Evolutionary conservation across 2,113 vertebrate species (phyloP).

Genomic region (Catharus fuscescens): DNA sequence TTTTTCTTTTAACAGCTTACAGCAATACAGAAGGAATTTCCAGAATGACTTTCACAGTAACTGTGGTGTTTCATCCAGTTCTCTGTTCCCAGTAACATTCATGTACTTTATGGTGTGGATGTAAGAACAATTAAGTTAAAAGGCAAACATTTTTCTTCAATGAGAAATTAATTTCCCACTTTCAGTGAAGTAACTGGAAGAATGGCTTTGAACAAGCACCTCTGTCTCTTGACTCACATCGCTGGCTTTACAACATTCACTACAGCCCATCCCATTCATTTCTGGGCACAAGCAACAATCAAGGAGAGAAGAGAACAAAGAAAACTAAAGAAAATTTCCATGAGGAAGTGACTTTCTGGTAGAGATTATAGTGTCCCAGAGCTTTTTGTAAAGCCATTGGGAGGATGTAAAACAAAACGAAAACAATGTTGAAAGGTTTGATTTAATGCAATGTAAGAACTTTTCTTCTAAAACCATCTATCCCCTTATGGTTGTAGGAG

Average conservation of each 20-base stretch:
- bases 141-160: conserved; percentile 7
- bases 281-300: not conserved
- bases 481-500: not conserved
- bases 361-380: not conserved
- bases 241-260: not conserved
- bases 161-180: not conserved
- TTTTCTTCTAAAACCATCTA: not conserved
- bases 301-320: not conserved
- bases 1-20: not conserved
- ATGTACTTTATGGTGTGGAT: not conserved
- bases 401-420: not conserved
- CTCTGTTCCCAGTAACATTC: not conserved
- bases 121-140: not conserved
- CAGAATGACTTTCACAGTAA: not conserved
- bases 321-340: not conserved
- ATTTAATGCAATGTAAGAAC: not conserved
- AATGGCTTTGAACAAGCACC: not conserved
- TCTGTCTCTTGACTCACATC: not conserved
- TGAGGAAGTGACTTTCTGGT: not conserved
- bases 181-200: not conserved
- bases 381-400: not conserved
- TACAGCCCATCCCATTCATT: not conserved
- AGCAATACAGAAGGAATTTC: not conserved
- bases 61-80: not conserved
- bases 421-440: not conserved